These are phyloP conservation scores for Mus spicilegus DNA, from an alignment of 2,113 vertebrate genomes.

Conservation along the genomic window DNA sequence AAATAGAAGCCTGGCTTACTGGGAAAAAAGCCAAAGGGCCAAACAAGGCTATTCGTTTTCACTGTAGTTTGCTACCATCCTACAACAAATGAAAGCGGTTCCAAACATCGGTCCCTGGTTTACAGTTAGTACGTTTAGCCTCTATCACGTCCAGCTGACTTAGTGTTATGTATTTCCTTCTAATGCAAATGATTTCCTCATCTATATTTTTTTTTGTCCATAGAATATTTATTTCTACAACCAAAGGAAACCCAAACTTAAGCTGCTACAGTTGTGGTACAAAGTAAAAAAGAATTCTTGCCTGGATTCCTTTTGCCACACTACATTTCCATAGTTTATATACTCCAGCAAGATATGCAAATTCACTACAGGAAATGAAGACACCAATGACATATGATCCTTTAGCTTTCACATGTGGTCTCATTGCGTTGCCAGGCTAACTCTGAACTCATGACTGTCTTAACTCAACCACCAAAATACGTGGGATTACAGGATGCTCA, in stretches of 20 bases:
- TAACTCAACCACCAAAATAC: background rate
- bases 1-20: background rate
- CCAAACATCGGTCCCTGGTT: background rate
- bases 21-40: background rate
- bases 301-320: constrained; percentile 11
- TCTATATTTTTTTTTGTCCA: constrained; percentile 27
- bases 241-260: constrained; percentile 2
- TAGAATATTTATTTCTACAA: constrained; percentile 26
- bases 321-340: constrained; percentile 29
- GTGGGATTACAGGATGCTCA: background rate
- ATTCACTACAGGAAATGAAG: constrained; percentile 38
- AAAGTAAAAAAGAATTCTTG: constrained; percentile 45
- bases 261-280: background rate
- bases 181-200: constrained; percentile 12
- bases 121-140: background rate
- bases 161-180: background rate
- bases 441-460: background rate
- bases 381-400: background rate
- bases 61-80: background rate
- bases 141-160: background rate
- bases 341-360: constrained; percentile 37
- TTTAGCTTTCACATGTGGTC: background rate
- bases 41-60: background rate
- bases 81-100: background rate
- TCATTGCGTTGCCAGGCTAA: background rate